phyloP scores from a whole-genome alignment of 23 tunicate genomes.

The Corella eumyota region DNA sequence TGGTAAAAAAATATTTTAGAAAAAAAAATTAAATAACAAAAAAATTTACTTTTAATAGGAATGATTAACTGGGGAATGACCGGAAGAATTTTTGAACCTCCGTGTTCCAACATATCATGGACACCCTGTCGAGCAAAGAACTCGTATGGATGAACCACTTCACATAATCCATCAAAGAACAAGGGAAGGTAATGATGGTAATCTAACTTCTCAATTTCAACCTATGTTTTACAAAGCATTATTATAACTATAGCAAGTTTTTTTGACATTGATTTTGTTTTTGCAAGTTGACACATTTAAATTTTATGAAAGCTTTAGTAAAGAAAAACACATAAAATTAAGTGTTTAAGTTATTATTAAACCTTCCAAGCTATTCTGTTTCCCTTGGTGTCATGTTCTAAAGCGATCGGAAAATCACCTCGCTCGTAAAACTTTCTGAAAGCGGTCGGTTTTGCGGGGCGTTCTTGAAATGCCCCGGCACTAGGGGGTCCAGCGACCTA shows the following conservation, averaged over 20 bases:
- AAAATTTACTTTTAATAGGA: conserved; percentile 90
- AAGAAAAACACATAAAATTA: too few relatives aligned
- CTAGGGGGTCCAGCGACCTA: conserved; percentile 86
- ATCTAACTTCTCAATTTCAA: conserved; percentile 97
- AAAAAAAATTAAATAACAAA: too few relatives aligned
- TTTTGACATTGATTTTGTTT: too few relatives aligned
- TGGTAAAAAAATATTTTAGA: too few relatives aligned
- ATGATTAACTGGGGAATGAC: conserved; percentile 99
- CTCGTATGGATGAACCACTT: conserved; percentile 94
- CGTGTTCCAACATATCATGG: conserved; percentile 99
- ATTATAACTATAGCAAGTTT: too few relatives aligned
- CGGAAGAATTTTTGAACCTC: conserved; percentile 96
- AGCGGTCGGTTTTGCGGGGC: conserved; percentile 88
- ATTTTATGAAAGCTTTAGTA: too few relatives aligned
- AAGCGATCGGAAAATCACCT: conserved; percentile 98
- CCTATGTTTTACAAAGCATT: conserved; percentile 43
- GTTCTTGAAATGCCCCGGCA: conserved; percentile 80
- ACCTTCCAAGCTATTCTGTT: conserved; percentile 99
- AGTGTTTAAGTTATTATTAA: not conserved
- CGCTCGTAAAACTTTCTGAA: conserved; percentile 98
- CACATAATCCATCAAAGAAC: conserved; percentile 96
- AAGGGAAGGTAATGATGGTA: conserved; percentile 99
- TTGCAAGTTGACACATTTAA: too few relatives aligned
- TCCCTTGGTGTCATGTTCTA: conserved; percentile 99
- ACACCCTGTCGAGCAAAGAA: conserved; percentile 99